Conservation (phyloP, 2,888 invertebrate species). For the Epsilonema sp. region DNA sequence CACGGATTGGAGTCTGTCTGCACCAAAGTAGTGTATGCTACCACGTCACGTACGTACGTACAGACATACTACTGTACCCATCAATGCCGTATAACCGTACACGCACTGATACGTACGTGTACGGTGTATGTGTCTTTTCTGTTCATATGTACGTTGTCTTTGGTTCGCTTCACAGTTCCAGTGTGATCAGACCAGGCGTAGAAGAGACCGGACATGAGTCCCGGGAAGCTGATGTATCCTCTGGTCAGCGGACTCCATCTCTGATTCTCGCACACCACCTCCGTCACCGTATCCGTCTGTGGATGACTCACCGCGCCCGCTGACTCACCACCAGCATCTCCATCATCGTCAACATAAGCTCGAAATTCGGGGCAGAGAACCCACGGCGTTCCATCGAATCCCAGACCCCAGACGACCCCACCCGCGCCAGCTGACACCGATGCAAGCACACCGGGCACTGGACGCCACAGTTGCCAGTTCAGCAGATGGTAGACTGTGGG, state of each 20-base stretch:
- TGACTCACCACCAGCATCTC: too few relatives aligned
- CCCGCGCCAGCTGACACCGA: not conserved
- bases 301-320: too few relatives aligned
- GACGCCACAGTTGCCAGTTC: not conserved
- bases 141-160: too few relatives aligned
- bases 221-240: not conserved
- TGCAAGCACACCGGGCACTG: not conserved
- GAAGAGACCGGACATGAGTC: not conserved
- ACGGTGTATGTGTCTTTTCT: too few relatives aligned
- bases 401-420: not conserved
- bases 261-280: not conserved
- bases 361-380: not conserved
- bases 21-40: too few relatives aligned
- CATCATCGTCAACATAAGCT: not conserved
- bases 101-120: too few relatives aligned
- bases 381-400: not conserved
- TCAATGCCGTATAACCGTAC: too few relatives aligned
- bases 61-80: too few relatives aligned
- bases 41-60: too few relatives aligned
- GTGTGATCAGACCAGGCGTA: not conserved
- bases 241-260: not conserved
- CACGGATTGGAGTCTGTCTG: too few relatives aligned
- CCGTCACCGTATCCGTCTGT: not conserved
- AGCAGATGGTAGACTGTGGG: too few relatives aligned
- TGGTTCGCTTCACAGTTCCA: not conserved